These are phyloP conservation scores for Anolis sagrei DNA, from an alignment of 2,113 vertebrate genomes.

Conservation along the genomic window DNA sequence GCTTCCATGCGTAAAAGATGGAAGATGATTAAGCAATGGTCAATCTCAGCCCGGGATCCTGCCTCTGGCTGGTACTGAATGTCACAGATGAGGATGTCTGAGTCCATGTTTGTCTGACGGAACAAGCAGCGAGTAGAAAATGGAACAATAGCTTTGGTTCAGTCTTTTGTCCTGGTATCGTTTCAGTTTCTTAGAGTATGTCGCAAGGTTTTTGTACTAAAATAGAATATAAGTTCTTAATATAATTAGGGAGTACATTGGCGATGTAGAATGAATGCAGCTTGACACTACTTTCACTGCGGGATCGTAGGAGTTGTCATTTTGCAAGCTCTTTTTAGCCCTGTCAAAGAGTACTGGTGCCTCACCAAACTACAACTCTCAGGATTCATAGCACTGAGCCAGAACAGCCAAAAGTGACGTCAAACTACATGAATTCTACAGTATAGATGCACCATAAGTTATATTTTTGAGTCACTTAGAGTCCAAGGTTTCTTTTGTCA, in stretches of 20 bases:
- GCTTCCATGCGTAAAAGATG: conserved; percentile 3
- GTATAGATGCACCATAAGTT: too few species aligned
- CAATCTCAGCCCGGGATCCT: not conserved
- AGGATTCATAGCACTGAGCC: too few species aligned
- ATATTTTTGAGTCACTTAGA: too few species aligned
- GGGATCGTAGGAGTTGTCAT: too few species aligned
- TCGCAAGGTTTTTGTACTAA: not conserved
- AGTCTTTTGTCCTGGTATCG: not conserved
- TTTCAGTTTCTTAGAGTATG: not conserved
- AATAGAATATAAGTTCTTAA: not conserved
- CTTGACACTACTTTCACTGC: too few species aligned
- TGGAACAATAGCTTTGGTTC: not conserved
- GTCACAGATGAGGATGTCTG: not conserved
- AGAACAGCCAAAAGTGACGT: too few species aligned
- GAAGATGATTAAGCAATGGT: not conserved
- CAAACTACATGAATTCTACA: too few species aligned
- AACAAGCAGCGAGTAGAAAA: not conserved
- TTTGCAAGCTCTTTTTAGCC: too few species aligned
- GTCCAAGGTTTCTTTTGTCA: not conserved
- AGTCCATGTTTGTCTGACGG: not conserved
- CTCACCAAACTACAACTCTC: too few species aligned
- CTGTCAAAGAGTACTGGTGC: too few species aligned
- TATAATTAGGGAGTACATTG: too few species aligned
- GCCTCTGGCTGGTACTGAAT: not conserved
- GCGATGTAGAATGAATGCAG: too few species aligned